Evolutionary conservation across 2,797 vertebrate species (phyloP).

Genomic region (Brachymystax lenok): DNA sequence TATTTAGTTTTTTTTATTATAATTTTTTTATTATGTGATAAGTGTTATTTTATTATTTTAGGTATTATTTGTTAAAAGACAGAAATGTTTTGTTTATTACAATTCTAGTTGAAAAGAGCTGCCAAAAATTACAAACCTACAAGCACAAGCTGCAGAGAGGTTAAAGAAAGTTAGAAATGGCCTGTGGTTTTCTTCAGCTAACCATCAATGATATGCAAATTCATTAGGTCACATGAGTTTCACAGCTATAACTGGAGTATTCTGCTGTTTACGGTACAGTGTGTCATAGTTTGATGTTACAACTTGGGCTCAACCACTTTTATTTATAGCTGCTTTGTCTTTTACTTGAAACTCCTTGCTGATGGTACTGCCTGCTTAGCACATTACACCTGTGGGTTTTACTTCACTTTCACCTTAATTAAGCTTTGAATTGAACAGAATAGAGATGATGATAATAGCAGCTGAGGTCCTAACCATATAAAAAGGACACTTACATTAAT

Average conservation of each 20-base stretch:
- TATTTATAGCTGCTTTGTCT: conserved; percentile 29
- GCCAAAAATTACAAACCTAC: conserved; percentile 17
- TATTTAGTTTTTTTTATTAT: conserved; percentile 25
- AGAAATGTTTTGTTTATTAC: conserved; percentile 2
- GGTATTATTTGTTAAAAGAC: too few species aligned
- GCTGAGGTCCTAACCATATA: not conserved
- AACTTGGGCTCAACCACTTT: conserved; percentile 36
- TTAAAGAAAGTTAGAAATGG: conserved; percentile 4
- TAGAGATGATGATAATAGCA: not conserved
- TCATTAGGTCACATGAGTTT: conserved; percentile 14
- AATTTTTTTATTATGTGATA: conserved; percentile 17
- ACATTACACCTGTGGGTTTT: not conserved
- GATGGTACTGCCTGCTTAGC: conserved; percentile 21
- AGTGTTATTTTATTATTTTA: conserved; percentile 7
- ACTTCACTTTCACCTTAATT: not conserved
- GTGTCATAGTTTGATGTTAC: conserved; percentile 31
- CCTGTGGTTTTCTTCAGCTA: not conserved
- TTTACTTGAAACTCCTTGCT: conserved; percentile 58
- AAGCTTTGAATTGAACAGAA: not conserved
- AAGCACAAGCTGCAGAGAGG: conserved; percentile 32
- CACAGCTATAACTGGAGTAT: conserved; percentile 23
- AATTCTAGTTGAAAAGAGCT: conserved; percentile 6
- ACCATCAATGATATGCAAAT: not conserved
- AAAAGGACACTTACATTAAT: conserved; percentile 5
- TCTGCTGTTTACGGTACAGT: conserved; percentile 16